phyloP scores from a whole-genome alignment of 2,888 invertebrate species.

The Caenorhabditis sp. region DNA sequence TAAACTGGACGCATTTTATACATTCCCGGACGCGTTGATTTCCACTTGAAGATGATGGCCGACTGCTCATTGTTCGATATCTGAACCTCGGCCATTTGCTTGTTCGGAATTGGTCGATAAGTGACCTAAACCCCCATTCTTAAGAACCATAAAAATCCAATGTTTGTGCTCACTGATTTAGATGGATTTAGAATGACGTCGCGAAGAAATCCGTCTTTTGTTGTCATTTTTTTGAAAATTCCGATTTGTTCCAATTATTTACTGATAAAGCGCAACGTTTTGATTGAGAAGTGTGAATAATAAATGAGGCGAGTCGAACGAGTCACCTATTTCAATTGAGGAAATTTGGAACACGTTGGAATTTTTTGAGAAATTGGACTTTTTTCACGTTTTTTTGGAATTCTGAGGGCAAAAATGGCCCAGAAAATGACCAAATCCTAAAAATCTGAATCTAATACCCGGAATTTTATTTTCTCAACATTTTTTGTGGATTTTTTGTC shows the following conservation, averaged over 20 bases:
- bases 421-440: no score
- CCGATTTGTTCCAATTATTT: background rate
- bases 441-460: no score
- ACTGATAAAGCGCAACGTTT: background rate
- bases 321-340: no score
- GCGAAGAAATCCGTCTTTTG: background rate
- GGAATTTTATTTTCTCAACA: no score
- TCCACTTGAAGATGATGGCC: constrained; percentile 11
- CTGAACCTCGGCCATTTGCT: constrained; percentile 8
- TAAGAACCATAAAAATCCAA: no score
- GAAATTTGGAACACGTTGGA: no score
- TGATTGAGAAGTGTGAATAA: background rate
- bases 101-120: constrained; percentile 8
- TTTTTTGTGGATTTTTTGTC: no score
- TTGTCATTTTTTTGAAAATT: background rate
- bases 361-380: no score
- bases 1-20: constrained; percentile 13
- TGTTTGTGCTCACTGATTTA: constrained; percentile 2
- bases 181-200: constrained; percentile 3
- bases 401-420: no score
- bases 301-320: no score
- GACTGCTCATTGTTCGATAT: constrained; percentile 8
- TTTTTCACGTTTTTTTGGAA: no score
- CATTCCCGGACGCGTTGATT: constrained; percentile 10
- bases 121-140: constrained; percentile 12